Conservation (phyloP, 2,888 invertebrate species). For the Torymus texanus region DNA sequence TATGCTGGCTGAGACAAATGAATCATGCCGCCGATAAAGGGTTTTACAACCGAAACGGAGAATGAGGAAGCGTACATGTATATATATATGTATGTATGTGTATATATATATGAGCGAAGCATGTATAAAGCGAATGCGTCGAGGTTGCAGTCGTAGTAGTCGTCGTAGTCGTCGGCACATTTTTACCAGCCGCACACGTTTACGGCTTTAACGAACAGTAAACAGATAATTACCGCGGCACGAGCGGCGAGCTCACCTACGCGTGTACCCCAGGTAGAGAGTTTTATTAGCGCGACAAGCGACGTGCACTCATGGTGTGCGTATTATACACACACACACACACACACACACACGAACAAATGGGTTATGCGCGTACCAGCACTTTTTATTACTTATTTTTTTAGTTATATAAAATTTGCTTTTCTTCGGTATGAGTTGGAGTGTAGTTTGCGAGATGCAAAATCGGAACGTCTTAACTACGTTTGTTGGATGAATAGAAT, state of each 20-base stretch:
- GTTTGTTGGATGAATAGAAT: too few species aligned
- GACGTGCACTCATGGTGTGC: too few species aligned
- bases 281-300: slow-evolving; percentile 13
- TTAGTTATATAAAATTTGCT: too few species aligned
- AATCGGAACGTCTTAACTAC: too few species aligned
- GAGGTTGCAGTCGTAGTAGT: too few species aligned
- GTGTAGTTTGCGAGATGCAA: too few species aligned
- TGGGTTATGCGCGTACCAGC: too few species aligned
- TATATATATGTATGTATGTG: background rate
- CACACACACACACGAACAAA: too few species aligned
- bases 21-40: slow-evolving; percentile 37
- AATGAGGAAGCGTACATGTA: slow-evolving; percentile 13
- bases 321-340: too few species aligned
- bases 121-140: background rate
- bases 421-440: too few species aligned
- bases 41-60: slow-evolving; percentile 20
- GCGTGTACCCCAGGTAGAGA: background rate
- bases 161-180: background rate
- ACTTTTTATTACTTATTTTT: too few species aligned
- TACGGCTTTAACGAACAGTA: slow-evolving; percentile 37
- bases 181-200: slow-evolving; percentile 30
- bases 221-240: slow-evolving; percentile 42
- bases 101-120: background rate
- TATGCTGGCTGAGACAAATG: slow-evolving; percentile 3
- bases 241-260: background rate